Base-by-base conservation (phyloP, 2,797 vertebrate genomes). In the Schizopygopsis pylzovi region DNA sequence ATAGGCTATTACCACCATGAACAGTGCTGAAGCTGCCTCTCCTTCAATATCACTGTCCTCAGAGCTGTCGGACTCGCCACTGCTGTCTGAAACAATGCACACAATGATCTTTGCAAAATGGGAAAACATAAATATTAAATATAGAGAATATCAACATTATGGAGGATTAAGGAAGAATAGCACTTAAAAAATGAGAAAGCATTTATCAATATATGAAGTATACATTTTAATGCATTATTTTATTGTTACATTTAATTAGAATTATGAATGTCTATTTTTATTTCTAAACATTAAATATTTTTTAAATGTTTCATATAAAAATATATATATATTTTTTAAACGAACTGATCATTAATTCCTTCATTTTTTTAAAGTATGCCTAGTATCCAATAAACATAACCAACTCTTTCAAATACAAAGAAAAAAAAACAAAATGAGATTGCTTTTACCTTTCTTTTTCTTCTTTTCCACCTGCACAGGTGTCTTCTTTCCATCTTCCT, bases 21-120 rank as follows among this genome's bases (percentile, higher is more conserved):
- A 98, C 81, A 98, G 92, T 18, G 97, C 97, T 0, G 97, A 98
- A 6, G 97, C 95, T 0, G 97, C 95, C 89, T 97, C 97, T 52
- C 95, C 96, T 22, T 98, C 97, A 0, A 98, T 98, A 93, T 98
- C 97, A 0, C 97, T 98, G 89, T 98, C 97, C 20, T 98, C 97
- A 0, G 97, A 97, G 77, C 94, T 97, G 16, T 98, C 97, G 0
- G 97, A 98, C 77, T 98, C 97, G 0, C 97, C 97, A 0, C 97
- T 98, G 95, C 97, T 98, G 90, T 97, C 97, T 97, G 94, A 1
- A 80, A 91, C 39, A 89, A 52, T 18, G 52, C 22, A 84, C 0
- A 78, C 3, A 52, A 83, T 49, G 61, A 13, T 52, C 4, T 73
- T 72, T 52, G 28, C 22, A 49, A 59, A 45, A 84, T 18, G 0